These are phyloP conservation scores for Potorous gilbertii DNA, from an alignment of 2,797 vertebrate species.

Conservation along the genomic window DNA sequence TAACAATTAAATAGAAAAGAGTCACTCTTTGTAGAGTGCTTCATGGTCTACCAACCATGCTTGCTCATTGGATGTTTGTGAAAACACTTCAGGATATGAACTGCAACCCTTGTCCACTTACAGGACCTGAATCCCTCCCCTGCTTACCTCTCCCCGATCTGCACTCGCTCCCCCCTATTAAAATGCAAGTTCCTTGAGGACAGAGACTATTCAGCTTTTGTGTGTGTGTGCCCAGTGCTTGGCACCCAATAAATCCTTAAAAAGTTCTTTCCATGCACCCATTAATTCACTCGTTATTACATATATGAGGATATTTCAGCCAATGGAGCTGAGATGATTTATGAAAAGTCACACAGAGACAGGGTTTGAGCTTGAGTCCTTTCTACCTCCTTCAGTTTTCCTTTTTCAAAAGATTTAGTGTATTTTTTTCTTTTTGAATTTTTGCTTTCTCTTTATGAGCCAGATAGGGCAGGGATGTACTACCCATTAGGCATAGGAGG, in stretches of 20 bases:
- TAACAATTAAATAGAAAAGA: not conserved
- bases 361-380: not conserved
- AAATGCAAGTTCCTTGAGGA: not conserved
- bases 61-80: not conserved
- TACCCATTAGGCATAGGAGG: too few relatives aligned
- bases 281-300: too few relatives aligned
- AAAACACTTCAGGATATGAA: not conserved
- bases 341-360: conserved; percentile 1
- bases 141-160: not conserved
- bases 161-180: not conserved
- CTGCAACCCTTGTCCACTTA: not conserved
- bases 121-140: too few relatives aligned
- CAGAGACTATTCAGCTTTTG: not conserved
- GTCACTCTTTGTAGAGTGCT: not conserved
- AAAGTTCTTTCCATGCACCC: not conserved
- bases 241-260: not conserved
- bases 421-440: too few relatives aligned
- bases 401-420: too few relatives aligned
- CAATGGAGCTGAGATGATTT: not conserved
- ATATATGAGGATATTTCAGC: not conserved
- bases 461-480: too few relatives aligned
- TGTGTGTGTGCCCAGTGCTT: not conserved
- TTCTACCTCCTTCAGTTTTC: too few relatives aligned
- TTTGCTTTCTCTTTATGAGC: too few relatives aligned
- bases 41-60: not conserved